Conservation (phyloP, 2,797 vertebrate species). For the Novumbra hubbsi region DNA sequence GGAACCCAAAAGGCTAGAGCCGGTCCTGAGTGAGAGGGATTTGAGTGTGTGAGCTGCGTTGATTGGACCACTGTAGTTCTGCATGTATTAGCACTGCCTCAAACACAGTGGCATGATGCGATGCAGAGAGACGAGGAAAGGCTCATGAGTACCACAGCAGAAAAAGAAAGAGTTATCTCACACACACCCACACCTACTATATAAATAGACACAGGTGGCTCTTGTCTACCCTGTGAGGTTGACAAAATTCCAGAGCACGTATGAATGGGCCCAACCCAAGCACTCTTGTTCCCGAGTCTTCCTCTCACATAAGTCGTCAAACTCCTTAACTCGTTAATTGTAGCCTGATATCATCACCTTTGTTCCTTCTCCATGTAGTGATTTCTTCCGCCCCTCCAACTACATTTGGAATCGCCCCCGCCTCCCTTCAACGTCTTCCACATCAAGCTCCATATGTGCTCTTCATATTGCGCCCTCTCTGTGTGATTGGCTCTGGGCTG, state of each 20-base stretch:
- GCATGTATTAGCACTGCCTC: constrained; percentile 36
- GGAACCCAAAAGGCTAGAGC: no score
- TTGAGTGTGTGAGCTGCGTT: constrained; percentile 32
- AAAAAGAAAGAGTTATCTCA: not conserved
- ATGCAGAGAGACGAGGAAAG: constrained; percentile 14
- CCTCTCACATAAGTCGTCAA: not conserved
- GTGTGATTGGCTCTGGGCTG: constrained; percentile 59
- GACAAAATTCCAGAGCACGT: not conserved
- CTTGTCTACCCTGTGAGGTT: not conserved
- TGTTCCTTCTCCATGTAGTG: no score
- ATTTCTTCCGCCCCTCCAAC: not conserved
- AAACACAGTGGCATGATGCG: not conserved
- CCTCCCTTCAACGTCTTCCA: not conserved
- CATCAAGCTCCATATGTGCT: not conserved
- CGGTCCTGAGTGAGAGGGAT: no score
- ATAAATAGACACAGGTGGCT: not conserved
- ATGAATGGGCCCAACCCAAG: constrained; percentile 1
- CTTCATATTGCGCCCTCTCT: not conserved
- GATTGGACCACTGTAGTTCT: constrained; percentile 53
- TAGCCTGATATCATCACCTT: no score
- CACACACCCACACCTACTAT: not conserved
- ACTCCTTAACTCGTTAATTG: no score
- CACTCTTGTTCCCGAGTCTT: not conserved
- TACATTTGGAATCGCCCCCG: not conserved
- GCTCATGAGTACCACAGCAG: not conserved